A percentile compares a stretch with the other conserved stretches of the same genome.
Evolutionary conservation across 2,888 invertebrate species (phyloP).

Genomic region (Diplolepis rosae): DNA sequence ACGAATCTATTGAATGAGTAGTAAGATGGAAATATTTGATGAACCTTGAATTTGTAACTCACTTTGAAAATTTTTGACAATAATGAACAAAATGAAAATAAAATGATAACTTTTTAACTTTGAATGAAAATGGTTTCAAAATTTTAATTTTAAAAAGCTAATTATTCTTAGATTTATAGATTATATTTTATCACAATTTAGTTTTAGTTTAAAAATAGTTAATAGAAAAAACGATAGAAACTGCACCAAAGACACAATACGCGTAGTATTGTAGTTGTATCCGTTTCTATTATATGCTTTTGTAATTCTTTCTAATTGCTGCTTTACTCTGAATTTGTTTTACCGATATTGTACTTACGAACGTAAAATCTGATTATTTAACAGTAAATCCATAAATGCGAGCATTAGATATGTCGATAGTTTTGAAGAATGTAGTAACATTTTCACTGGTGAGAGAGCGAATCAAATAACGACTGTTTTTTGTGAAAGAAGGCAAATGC

Average conservation of each 20-base stretch:
- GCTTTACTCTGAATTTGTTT: neutral
- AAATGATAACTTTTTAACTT: neutral
- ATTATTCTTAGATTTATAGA: no score
- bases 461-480: constrained; percentile 10
- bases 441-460: neutral
- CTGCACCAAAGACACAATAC: neutral
- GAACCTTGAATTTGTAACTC: constrained; percentile 1
- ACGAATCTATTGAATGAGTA: constrained; percentile 1
- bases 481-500: constrained; percentile 28
- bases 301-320: neutral
- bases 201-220: neutral
- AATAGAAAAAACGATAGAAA: neutral
- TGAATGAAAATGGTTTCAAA: neutral
- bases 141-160: no score
- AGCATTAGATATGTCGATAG: neutral
- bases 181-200: no score
- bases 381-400: neutral
- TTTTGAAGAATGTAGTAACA: constrained; percentile 14
- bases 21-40: neutral
- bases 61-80: constrained; percentile 8
- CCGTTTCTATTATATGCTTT: neutral
- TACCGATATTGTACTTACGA: neutral
- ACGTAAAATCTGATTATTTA: no score
- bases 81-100: neutral
- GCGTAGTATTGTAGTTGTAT: neutral